These are phyloP conservation scores for Dascyllus trimaculatus DNA, from an alignment of 2,113 vertebrate species.

Conservation along the genomic window DNA sequence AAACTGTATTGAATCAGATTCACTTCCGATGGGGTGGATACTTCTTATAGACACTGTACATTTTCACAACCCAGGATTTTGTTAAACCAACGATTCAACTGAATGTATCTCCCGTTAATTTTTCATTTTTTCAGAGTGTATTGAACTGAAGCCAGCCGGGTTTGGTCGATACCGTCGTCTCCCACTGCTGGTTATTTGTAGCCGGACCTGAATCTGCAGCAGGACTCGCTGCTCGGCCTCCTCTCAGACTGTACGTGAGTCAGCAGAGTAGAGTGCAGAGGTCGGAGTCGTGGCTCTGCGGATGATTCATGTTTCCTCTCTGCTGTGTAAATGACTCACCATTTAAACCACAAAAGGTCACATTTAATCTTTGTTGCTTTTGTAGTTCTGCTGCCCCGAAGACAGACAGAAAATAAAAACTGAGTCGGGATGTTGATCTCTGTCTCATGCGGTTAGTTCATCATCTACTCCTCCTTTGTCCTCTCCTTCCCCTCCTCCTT, in stretches of 20 bases:
- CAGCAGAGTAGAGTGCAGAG: slow-evolving; percentile 18
- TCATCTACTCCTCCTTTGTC: neutral
- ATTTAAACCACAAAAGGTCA: slow-evolving; percentile 43
- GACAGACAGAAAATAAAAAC: neutral
- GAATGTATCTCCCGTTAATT: no score
- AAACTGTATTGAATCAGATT: no score
- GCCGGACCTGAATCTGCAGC: no score
- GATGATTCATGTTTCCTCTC: slow-evolving; percentile 33
- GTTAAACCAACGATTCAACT: no score
- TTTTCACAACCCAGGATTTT: no score
- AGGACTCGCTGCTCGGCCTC: no score
- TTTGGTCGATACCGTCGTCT: no score
- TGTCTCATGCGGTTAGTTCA: neutral
- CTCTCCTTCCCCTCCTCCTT: neutral
- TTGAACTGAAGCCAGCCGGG: no score
- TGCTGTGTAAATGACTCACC: slow-evolving; percentile 25
- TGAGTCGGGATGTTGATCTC: slow-evolving; percentile 2
- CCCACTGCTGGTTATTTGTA: no score
- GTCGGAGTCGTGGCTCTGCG: slow-evolving; percentile 29
- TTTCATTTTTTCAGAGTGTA: no score
- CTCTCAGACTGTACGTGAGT: neutral
- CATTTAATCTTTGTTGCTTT: slow-evolving; percentile 19
- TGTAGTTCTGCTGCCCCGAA: neutral
- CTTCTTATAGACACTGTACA: no score
- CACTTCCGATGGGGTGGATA: no score